Base-by-base conservation (phyloP, 1,140 invertebrate genomes). In the Stegodyphus dumicola region DNA sequence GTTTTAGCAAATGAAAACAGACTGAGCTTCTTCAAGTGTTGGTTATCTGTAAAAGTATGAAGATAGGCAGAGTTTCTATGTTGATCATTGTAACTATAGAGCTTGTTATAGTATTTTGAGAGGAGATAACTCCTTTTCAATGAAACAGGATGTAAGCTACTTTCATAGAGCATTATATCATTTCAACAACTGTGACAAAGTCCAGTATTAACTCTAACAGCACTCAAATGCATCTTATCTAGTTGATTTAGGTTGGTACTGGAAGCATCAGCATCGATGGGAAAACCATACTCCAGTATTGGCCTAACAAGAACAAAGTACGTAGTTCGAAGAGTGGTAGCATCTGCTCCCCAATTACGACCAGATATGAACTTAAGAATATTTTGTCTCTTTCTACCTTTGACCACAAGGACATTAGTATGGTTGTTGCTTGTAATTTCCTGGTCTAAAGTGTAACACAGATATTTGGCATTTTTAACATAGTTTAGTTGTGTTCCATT, bases 211-310 rank as follows among this genome's bases (percentile, higher is more conserved):
- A 67, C n/a, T 17, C 65, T 67, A 67, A 6, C 65, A 18, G 65
- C 65, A 67, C 17, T 17, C 0, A 17, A 18, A 2, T 67, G 17
- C 11, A 67, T 6, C 17, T 2, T 67, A 5, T 67, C 65, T 5
- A 67, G 6, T 67, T 67, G 0, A 67, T 67, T 7, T 60, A 67
- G 65, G n/a, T 67, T 67, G 65, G 65, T 67, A 18, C 17, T 18
- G 13, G 6, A 67, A 17, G 65, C 65, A 67, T 6, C 3, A 17
- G 65, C 13, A 49, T 18, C 4, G 51, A 75, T 60, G 51, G 18
- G 73, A 48, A 74, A 60, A 60, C 10, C 11, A 49, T 75, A 60
- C 56, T 75, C 73, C 56, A 75, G 73, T 13, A 74, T 74, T 74
- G 73, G 73, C 33, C 73, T 74, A 48, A 74, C 17, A n/a, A 74